Base-by-base conservation (phyloP, 2,888 invertebrate species). In the Zele albiditarsus region DNA sequence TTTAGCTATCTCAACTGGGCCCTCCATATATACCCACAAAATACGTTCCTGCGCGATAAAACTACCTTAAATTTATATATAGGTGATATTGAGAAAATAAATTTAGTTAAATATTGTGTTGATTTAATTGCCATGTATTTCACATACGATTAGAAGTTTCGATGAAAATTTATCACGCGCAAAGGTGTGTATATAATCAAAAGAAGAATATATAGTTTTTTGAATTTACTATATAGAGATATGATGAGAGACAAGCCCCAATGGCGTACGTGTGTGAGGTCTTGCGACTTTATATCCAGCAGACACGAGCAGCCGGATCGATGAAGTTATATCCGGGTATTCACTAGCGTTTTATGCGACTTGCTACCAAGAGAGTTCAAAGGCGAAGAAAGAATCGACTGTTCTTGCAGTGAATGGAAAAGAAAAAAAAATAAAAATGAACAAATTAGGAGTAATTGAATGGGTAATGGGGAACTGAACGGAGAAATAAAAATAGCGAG, bases 251-350 rank as follows among this genome's bases (percentile, higher is more conserved):
- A 53, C 28, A 23, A 25, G 72, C 27, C 70, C 38, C n/a, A 65
- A 49, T 46, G 53, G 70, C 58, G 68, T 73, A 66, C 62, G 71
- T 78, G 72, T 71, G 63, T 75, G 73, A 71, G 74, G 75, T 75
- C 75, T 63, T 63, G 79, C 74, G 73, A 79, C 76, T 79, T 79
- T 75, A 79, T 79, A 80, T 80, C 79, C 78, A 79, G 78, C 76
- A 78, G 79, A 76, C 70, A 71, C 74, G 73, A 76, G 67, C 75
- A 70, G 71, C 60, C 65, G 73, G 80, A 80, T 80, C 80, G 80
- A 80, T 79, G 76, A 78, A 79, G 79, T 80, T 78, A 79, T 77
- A 79, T 80, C 79, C 79, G 79, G 80, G 78, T 79, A 78, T 78
- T 63, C 71, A 71, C 71, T 74, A 62, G 42, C 71, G 53, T 73